Percentiles rank a stretch among this genome's conserved stretches.
These are phyloP conservation scores for Apamea anceps DNA, from an alignment of 2,888 invertebrate genomes.

Conservation along the genomic window DNA sequence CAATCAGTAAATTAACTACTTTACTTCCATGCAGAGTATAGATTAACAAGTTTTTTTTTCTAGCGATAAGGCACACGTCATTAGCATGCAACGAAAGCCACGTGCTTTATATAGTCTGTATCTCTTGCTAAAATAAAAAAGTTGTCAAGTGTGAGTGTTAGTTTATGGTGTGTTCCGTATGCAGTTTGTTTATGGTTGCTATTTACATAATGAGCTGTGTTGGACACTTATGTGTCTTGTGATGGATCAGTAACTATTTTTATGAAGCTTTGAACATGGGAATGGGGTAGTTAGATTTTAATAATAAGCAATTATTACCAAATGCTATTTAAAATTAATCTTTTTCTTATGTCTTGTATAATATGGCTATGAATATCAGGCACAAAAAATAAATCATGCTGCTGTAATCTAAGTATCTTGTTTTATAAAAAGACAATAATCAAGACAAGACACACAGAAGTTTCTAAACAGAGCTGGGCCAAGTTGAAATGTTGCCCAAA, in stretches of 20 bases:
- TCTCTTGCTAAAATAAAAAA: slow-evolving; percentile 52
- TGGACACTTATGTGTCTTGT: neutral
- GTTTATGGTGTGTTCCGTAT: slow-evolving; percentile 58
- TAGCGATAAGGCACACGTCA: slow-evolving; percentile 39
- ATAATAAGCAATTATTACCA: slow-evolving; percentile 19
- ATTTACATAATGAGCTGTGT: slow-evolving; percentile 48
- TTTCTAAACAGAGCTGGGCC: neutral
- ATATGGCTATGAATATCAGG: neutral
- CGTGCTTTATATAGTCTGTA: slow-evolving; percentile 57
- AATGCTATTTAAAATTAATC: neutral
- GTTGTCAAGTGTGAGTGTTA: slow-evolving; percentile 53
- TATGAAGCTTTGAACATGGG: slow-evolving; percentile 24
- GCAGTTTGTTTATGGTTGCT: slow-evolving; percentile 46
- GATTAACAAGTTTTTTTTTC: slow-evolving; percentile 61
- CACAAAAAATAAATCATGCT: neutral
- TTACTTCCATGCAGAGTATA: slow-evolving; percentile 42
- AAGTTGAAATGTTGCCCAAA: neutral
- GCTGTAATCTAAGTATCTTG: neutral
- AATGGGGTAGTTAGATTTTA: slow-evolving; percentile 27
- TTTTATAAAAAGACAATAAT: neutral
- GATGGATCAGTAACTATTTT: slow-evolving; percentile 28
- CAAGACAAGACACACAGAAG: no score
- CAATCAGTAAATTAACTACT: slow-evolving; percentile 43
- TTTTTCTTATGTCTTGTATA: neutral
- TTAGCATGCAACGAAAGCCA: slow-evolving; percentile 56